Conservation (phyloP, 2,888 invertebrate genomes). For the Xanthostigma xanthostigma region DNA sequence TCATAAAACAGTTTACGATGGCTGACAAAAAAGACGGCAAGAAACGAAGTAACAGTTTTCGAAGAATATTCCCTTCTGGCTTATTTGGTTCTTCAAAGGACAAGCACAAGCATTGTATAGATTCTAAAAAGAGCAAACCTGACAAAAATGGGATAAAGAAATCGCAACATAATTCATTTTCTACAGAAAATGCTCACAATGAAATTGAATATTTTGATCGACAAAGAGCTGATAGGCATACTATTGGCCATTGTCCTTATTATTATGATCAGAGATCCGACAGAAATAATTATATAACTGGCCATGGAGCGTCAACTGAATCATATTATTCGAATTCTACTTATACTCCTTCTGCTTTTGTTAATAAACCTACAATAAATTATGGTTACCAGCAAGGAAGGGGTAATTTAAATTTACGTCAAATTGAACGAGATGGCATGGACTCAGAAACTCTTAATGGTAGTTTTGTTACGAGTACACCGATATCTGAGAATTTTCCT, state of each 20-base stretch:
- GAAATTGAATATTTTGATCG: conserved; percentile 14
- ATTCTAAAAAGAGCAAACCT: conserved; percentile 14
- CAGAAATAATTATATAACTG: conserved; percentile 20
- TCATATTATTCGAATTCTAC: conserved; percentile 4
- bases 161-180: conserved; percentile 19
- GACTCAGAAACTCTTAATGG: too few species aligned
- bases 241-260: background rate
- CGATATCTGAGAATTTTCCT: background rate
- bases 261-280: conserved; percentile 17
- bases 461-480: conserved; percentile 2
- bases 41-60: conserved; percentile 24
- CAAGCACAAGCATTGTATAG: conserved; percentile 26
- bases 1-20: conserved; percentile 23
- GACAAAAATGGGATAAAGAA: conserved; percentile 12
- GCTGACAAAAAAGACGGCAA: conserved; percentile 17
- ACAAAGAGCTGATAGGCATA: background rate
- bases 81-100: conserved; percentile 19
- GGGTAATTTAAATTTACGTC: background rate
- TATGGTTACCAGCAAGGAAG: conserved; percentile 4
- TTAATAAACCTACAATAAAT: conserved; percentile 1
- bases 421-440: too few species aligned
- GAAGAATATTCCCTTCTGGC: conserved; percentile 19
- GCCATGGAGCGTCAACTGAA: background rate
- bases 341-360: background rate
- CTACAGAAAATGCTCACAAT: conserved; percentile 22